phyloP scores from a whole-genome alignment of 1,140 invertebrate species.

The Panonychus citri region DNA sequence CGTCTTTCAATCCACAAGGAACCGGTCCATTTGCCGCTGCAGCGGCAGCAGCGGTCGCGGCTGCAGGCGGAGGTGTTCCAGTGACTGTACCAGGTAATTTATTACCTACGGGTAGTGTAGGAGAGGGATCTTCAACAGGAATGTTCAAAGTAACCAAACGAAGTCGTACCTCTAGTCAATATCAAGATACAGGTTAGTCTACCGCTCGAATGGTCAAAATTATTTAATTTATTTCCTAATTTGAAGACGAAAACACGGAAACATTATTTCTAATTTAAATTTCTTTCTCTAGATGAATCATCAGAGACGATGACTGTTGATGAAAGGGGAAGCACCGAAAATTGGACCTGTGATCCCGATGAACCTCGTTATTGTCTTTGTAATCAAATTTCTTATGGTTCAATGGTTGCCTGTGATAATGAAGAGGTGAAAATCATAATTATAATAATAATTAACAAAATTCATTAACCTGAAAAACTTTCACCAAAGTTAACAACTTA shows the following conservation, averaged over 20 bases:
- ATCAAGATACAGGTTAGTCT: constrained; percentile 1
- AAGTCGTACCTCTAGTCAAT: constrained; percentile 3
- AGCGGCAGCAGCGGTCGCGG: neutral
- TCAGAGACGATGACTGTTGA: constrained; percentile 20
- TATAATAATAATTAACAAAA: too few relatives aligned
- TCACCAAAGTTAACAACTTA: too few relatives aligned
- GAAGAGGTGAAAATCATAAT: constrained; percentile 43
- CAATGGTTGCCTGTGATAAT: constrained; percentile 98
- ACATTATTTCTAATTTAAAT: too few relatives aligned
- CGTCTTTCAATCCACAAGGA: neutral
- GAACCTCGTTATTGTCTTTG: constrained; percentile 92
- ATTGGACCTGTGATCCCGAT: constrained; percentile 28
- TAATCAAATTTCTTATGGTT: constrained; percentile 92
- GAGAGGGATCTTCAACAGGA: neutral
- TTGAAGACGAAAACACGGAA: neutral
- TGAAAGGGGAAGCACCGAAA: constrained; percentile 22
- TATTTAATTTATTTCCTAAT: neutral
- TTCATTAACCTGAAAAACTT: too few relatives aligned
- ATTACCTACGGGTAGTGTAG: neutral
- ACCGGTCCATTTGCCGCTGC: neutral
- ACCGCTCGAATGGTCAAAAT: neutral
- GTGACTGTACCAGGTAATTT: too few relatives aligned
- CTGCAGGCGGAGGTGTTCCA: neutral
- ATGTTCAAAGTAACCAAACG: neutral
- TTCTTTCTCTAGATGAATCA: constrained; percentile 23